Evolutionary conservation across 1,140 invertebrate genomes (phyloP).

Genomic region (Drosophila simulans): DNA sequence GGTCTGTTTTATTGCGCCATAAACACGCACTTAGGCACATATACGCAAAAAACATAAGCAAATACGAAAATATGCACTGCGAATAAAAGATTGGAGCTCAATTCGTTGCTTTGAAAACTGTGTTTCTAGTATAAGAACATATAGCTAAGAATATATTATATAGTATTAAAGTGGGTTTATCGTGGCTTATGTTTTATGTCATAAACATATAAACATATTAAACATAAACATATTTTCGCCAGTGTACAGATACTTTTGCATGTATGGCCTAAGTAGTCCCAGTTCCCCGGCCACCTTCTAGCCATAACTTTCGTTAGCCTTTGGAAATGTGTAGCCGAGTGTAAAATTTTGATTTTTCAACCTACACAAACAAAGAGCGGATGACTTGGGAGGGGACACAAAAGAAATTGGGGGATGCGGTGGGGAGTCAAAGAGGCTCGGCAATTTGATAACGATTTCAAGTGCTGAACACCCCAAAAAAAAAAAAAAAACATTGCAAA

Average conservation of each 20-base stretch:
- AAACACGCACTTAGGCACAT: constrained; percentile 79
- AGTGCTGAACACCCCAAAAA: neutral
- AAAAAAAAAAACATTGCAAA: constrained; percentile 10
- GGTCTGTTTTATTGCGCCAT: constrained; percentile 81
- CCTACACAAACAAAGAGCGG: constrained; percentile 36
- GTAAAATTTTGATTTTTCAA: constrained; percentile 81
- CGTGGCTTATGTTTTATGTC: too few relatives aligned
- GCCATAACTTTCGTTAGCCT: constrained; percentile 60
- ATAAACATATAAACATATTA: too few relatives aligned
- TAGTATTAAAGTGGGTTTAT: too few relatives aligned
- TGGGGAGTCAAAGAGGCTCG: constrained; percentile 20
- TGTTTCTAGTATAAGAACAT: too few relatives aligned
- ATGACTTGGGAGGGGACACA: constrained; percentile 4
- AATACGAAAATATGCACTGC: constrained; percentile 14
- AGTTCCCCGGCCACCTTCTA: constrained; percentile 20
- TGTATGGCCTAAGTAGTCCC: constrained; percentile 39
- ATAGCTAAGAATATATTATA: too few relatives aligned
- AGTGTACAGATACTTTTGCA: constrained; percentile 17
- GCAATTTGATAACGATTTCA: constrained; percentile 19
- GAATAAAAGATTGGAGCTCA: neutral
- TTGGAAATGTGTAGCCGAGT: constrained; percentile 73
- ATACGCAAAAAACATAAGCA: constrained; percentile 47
- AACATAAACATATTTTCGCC: neutral
- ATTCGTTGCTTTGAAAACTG: too few relatives aligned
- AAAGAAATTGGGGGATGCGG: neutral